Base-by-base conservation (phyloP, 37 sponge, comb jelly and placozoan genomes). In the Hormiphora californensis region DNA sequence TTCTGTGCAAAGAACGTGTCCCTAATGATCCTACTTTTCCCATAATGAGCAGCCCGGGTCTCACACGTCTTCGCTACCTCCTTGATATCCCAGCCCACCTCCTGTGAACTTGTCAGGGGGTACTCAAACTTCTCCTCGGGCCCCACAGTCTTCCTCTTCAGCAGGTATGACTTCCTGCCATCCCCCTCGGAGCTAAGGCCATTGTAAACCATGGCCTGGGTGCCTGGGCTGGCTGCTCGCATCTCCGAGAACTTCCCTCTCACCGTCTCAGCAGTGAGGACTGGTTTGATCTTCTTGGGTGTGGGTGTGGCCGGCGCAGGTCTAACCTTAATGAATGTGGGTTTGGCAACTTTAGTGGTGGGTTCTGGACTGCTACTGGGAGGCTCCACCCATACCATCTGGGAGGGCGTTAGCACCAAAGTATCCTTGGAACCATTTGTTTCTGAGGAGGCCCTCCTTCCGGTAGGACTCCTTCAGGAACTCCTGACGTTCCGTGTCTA, bases 91-190 rank as follows among this genome's bases (percentile, higher is more conserved):
- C 81, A 73, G 12, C 81, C 81, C 40, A 73, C 81, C 43, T 73
- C 81, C 41, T 43, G 44, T 32, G 81, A 33, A 40, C 81, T 73
- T 11, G 81, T 73, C 7, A 73, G 46, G 0, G 81, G 81, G 25
- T 73, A 73, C 23, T 73, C 81, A 30, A 73, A 73, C 81, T 73
- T 73, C 81, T 73, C 44, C 46, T 73, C 81, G 1, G 81, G 81
- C 1, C 17, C 81, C 35, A 25, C n/a, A 7, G 4, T 28, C 25
- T 41, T 39, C 15, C 81, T 2, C 5, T 27, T 33, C 17, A 37
- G 46, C 2, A 73, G 81, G 81, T 73, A 73, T 4, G 81, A 43
- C 7, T 36, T 36, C 81, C 81, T 33, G 1, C 81, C 81, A 41
- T 73, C 38, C 1, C 81, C 81, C 25, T 73, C 81, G 8, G 44